Evolutionary conservation across 2,113 vertebrate species (phyloP), one percentile per base, ranked within the genome.

Genomic region (Clupea harengus): DNA sequence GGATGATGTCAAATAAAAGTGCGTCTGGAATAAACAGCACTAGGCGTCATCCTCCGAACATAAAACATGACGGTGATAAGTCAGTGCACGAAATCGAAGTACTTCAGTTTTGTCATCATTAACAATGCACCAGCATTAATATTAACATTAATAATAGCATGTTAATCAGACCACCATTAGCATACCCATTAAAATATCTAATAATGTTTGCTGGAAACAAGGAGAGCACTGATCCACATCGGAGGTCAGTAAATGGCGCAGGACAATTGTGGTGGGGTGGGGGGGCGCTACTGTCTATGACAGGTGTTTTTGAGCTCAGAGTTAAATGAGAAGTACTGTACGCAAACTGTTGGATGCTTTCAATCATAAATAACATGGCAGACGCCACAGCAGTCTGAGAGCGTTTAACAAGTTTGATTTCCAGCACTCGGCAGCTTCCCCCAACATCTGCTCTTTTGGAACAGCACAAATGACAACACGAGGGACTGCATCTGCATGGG

Each of bases 271-370:
- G 72, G 9, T 25, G 7, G 3, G 5, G 45, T 39, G 57, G 49
- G 72, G 47, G 75, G 83, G 49, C 60, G 50, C 25, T 67, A 22
- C 6, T 25, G 11, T 25, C 60, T 67, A 10, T n/a, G 45, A 86
- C 49, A 85, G 81, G 81, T 46, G 39, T 82, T 82, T 39, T 46
- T 84, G 84, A 60, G 57, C 83, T 86, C 45, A 82, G 83, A 60
- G 84, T 64, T 86, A 72, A 88, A 84, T 81, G 64, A 82, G 45
- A 52, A 85, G 84, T 81, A 39, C 82, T 84, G 50, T 67, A 45
- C 22, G 52, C 82, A 81, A 54, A 86, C 85, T 39, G 47, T 82
- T 45, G 75, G 81, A 78, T 67, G 83, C 72, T 83, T 49, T 52
- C 82, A 83, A 78, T 52, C 49, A 83, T 45, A 11, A 83, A 46